Conservation (phyloP, 2,797 vertebrate species). For the Mormyrops boulengeri region DNA sequence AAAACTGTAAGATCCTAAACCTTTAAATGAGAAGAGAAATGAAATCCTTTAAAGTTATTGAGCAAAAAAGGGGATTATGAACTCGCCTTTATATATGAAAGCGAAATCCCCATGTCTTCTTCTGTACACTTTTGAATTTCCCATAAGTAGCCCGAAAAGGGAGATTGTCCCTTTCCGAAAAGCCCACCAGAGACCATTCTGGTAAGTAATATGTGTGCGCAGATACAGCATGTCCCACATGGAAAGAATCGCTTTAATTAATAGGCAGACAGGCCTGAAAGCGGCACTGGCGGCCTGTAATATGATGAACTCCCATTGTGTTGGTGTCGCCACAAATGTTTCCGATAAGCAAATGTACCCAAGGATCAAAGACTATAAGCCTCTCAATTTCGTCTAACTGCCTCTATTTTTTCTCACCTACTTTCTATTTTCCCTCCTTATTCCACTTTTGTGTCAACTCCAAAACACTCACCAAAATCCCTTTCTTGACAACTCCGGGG, state of each 20-base stretch:
- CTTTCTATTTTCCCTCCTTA: conserved; percentile 43
- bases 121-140: conserved; percentile 63
- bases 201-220: conserved; percentile 50
- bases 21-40: conserved; percentile 59
- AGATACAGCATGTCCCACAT: conserved; percentile 68
- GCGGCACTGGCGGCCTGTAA: conserved; percentile 69
- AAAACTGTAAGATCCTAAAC: conserved; percentile 61
- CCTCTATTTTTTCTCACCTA: conserved; percentile 49
- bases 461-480: conserved; percentile 31
- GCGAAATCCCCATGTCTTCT: conserved; percentile 68
- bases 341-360: conserved; percentile 70
- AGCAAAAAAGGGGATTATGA: conserved; percentile 66
- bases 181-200: conserved; percentile 62
- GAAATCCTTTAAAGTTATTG: conserved; percentile 71
- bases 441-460: conserved; percentile 47
- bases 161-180: conserved; percentile 61
- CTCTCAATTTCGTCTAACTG: conserved; percentile 53
- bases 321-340: conserved; percentile 81
- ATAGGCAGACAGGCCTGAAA: conserved; percentile 71
- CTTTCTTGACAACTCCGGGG: conserved; percentile 30
- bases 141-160: conserved; percentile 64
- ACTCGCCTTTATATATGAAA: conserved; percentile 67
- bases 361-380: conserved; percentile 78
- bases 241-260: conserved; percentile 76
- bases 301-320: conserved; percentile 77